Base-by-base conservation (phyloP, 2,888 invertebrate species). In the Eretmocerus hayati region DNA sequence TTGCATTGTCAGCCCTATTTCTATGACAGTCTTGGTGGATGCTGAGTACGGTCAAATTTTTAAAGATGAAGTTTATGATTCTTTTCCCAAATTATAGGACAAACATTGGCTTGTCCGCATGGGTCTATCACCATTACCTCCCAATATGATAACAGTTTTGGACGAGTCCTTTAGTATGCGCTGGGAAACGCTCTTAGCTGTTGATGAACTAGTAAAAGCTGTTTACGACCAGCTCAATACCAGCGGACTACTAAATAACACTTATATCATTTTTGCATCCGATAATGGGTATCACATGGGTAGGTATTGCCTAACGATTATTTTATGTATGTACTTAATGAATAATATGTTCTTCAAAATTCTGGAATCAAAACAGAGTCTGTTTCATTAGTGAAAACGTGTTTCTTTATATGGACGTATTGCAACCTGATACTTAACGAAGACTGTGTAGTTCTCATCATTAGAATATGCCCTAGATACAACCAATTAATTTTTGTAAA, bases 241-340 rank as follows among this genome's bases (percentile, higher is more conserved):
- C 0, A 70, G 72, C 2, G 67, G 75, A 1, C 52, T 83, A 2
- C 62, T 90, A 5, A 74, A 86, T 1, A 78, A 88, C 57, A 93
- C 93, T 0, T 91, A 85, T 60, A 65, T 93, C 0, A 80, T 93
- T 42, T 90, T 83, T 61, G 86, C 90, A 0, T 92, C 92, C 0
- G 93, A 94, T 65, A 90, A 93, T 72, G 93, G 93, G 19, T 94
- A 84, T 71, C 93, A 94, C 72, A 75, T 93, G 58, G 90, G 89
- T 87, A 67, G 70, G 71, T 42, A 23, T 13, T n/a, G 37, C 41
- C 44, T 47, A 16, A 39, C 11, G 22, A 2, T 21, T 23, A 15
- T 38, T 42, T 23, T 30, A 36, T 18, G 30, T 42, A 15, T 26
- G 32, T 36, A 8, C 13, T 19, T 21, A 21, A 22, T 11, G 23